Base-by-base conservation (phyloP, 2,113 vertebrate genomes). In the Hepsetus odoe region DNA sequence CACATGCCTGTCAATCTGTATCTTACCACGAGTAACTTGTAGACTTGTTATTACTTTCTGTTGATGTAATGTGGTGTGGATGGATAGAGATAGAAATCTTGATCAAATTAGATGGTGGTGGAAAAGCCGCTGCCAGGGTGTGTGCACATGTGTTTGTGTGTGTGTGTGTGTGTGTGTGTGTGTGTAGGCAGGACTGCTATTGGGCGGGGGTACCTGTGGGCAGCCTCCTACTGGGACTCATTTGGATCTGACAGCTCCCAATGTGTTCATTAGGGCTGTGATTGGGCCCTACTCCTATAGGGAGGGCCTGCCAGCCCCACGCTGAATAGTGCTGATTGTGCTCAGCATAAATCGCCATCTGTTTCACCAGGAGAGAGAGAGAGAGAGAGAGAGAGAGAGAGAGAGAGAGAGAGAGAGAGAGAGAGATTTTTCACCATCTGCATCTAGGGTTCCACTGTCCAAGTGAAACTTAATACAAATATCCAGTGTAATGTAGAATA, bases 321-420 rank as follows among this genome's bases (percentile, higher is more conserved):
- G 92, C 94, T 94, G 95, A 95, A 95, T 90, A 88, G 94, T 89
- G 85, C 88, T 94, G 94, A 96, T 97, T 96, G 94, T 95, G 91
- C 92, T 92, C 90, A 90, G 94, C 92, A 96, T 95, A 95, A 96
- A 95, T 95, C 90, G 33, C 95, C 95, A 96, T 96, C 94, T 97
- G 96, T 94, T 96, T 93, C 92, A 85, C 83, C 83, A 84, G 87
- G 89, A 83, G 82, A 86, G 84, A 24, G 86, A 88, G 80, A 46
- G 81, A 80, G 83, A 76, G 79, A 80, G 78, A 84, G 80, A 67
- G 81, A 78, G 74, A 77, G 80, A 65, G 67, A 70, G 76, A 82
- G 74, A 69, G 69, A 77, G 76, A 24, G 70, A 83, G 76, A 75
- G 75, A 62, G 79, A 40, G 67, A 80, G 80, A 81, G 78, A 82